A percentile compares a stretch with the other conserved stretches of the same genome.
These are phyloP conservation scores for Columbina picui DNA, from an alignment of 2,113 vertebrate species.

Conservation along the genomic window DNA sequence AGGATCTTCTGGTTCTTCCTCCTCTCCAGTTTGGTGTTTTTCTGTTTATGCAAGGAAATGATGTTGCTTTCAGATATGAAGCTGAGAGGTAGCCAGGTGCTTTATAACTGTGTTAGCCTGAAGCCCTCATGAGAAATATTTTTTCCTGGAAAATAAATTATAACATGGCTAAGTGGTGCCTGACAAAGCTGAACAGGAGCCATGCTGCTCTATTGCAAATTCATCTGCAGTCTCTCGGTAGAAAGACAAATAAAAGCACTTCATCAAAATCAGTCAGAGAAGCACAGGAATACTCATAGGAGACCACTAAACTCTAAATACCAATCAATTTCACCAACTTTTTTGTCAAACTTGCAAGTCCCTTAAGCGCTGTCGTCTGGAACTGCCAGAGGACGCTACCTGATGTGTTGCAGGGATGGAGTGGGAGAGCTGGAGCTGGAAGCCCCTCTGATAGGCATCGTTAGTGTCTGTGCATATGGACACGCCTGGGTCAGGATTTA, in stretches of 20 bases:
- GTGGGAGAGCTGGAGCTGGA: neutral
- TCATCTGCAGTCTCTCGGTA: conserved; percentile 81
- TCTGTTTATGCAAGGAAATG: conserved; percentile 54
- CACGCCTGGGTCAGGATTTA: neutral
- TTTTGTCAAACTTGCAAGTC: conserved; percentile 81
- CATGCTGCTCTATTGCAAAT: conserved; percentile 82
- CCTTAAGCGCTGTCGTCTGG: conserved; percentile 69
- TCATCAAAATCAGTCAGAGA: conserved; percentile 88
- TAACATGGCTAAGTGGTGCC: conserved; percentile 84
- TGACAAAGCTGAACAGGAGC: conserved; percentile 86
- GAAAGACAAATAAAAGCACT: conserved; percentile 87
- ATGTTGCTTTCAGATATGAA: conserved; percentile 71
- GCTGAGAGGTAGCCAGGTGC: conserved; percentile 81
- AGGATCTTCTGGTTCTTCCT: neutral
- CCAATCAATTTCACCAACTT: conserved; percentile 84
- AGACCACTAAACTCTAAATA: conserved; percentile 85
- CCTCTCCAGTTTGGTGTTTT: conserved; percentile 15
- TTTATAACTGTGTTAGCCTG: conserved; percentile 83
- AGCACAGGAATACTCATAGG: conserved; percentile 80
- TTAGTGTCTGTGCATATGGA: neutral
- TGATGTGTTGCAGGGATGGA: neutral
- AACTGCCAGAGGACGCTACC: conserved; percentile 68
- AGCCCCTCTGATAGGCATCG: neutral
- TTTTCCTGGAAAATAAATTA: conserved; percentile 86
- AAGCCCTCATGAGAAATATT: conserved; percentile 82